Base-by-base conservation (phyloP, 2,888 invertebrate genomes). In the Cataglyphis cursor region DNA sequence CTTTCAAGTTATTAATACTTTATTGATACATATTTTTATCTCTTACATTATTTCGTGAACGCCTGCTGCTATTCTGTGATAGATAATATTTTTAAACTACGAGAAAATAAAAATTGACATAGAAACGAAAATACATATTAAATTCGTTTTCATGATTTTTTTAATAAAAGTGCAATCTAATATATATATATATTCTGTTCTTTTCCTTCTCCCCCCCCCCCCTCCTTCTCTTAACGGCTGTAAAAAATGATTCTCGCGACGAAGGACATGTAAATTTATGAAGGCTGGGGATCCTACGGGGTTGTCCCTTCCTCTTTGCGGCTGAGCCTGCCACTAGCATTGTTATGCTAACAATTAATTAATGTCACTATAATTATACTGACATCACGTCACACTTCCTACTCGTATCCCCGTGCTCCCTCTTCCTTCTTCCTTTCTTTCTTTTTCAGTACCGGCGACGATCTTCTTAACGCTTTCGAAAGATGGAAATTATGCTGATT, bases 211-310 rank as follows among this genome's bases (percentile, higher is more conserved):
- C 44, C 18, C 44, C 12, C 89, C 41, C 66, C 12, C 89, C 41
- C 66, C 81, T 44, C 82, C 73, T 82, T 85, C 89, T 90, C 90
- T 90, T 91, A 92, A 92, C 91, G 91, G 90, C 91, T 91, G 90
- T 94, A 94, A 94, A 94, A 94, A 94, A 94, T 94, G 93, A 94
- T 94, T 93, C 94, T 93, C 92, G 92, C 93, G 91, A 91, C 92
- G 93, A 92, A 94, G 94, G 93, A 94, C 93, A 93, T 93, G 94
- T 92, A 94, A 94, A 94, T 94, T 94, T 94, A 94, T 94, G 93
- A 93, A 94, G 92, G 92, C 92, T 91, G 87, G 90, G 88, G 89
- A 82, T 89, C 86, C 87, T 80, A 65, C 87, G 87, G 84, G 82
- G 83, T 88, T 84, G 83, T 68, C 38, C 48, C 51, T 51, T 51